phyloP scores from a whole-genome alignment of 2,113 vertebrate genomes.

The Laterallus jamaicensis region DNA sequence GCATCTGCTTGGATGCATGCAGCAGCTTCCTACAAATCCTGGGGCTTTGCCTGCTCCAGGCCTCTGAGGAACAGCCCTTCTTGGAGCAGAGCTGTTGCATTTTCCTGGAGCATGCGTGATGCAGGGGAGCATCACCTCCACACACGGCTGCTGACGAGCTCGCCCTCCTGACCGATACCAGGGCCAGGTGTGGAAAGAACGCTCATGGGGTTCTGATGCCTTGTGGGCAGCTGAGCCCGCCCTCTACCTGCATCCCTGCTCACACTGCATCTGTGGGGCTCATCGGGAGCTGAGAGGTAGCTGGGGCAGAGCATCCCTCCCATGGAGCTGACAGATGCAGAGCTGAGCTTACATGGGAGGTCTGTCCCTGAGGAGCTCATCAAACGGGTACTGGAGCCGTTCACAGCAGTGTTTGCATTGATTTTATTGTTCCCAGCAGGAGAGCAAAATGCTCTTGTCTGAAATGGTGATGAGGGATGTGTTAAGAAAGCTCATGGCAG shows the following conservation, averaged over 20 bases:
- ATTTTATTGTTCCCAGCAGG: not conserved
- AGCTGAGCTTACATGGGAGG: not conserved
- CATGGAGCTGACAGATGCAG: not conserved
- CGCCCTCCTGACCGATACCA: accelerated
- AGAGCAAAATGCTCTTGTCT: not conserved
- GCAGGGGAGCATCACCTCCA: accelerated
- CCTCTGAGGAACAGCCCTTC: not conserved
- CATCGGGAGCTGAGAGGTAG: not conserved
- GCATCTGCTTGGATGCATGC: not conserved
- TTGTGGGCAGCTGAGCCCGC: accelerated
- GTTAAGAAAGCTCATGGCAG: not conserved
- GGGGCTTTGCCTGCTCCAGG: not conserved
- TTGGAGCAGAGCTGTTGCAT: not conserved
- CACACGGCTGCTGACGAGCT: accelerated
- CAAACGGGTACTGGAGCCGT: not conserved
- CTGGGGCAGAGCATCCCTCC: not conserved
- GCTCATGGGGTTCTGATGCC: not conserved
- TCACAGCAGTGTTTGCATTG: not conserved
- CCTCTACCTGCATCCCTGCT: not conserved
- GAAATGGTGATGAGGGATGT: not conserved
- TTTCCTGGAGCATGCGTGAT: accelerated
- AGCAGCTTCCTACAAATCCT: not conserved
- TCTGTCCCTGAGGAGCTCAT: not conserved
- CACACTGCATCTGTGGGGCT: not conserved
- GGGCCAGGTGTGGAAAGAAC: not conserved